Evolutionary conservation across 2,113 vertebrate species (phyloP), one percentile per base, ranked within the genome.

Genomic region (Lampris incognitus): DNA sequence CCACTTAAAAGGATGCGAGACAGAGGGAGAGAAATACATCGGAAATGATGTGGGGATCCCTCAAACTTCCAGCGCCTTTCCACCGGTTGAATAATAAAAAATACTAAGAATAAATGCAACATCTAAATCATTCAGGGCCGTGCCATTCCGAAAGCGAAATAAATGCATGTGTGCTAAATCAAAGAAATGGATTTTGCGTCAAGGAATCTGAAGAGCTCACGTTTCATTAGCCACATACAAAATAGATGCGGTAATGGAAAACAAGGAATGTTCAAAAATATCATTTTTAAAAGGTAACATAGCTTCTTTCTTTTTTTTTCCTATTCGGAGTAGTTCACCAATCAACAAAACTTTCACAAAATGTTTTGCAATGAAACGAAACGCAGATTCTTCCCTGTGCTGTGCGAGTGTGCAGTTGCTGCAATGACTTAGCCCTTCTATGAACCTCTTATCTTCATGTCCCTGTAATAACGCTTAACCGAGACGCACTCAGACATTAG

Each of bases 61-160:
- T 39, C 13, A 13, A 46, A 9, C 51, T 37, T 63, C 10, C 13
- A 51, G 3, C 11, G 36, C 46, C 44, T 49, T 72, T 42, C 44
- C 54, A 74, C 72, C 54, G 40, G 72, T 74, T 74, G 62, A 74
- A 74, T 74, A 64, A 57, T 74, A 66, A 24, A 66, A 68, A 63
- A 52, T 74, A 57, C 61, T 13, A 57, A 66, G 62, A 58, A 74
- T 49, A 74, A 74, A 65, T 55, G 39, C 38, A 66, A 65, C 8
- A 58, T 24, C 57, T 74, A 24, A 74, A 74, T 66, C 37, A 74
- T 74, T 74, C 66, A 74, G 62, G 6, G 62, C 62, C 38, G 48
- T 57, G 72, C 62, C 51, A 57, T 65, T 65, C 58, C 11, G 40
- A 46, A 73, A 66, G 57, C 49, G 54, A 66, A 74, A 65, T 48